A percentile compares a stretch with the other conserved stretches of the same genome.
These are phyloP conservation scores for Batillaria attramentaria DNA, from an alignment of 1,140 invertebrate species.

Conservation along the genomic window DNA sequence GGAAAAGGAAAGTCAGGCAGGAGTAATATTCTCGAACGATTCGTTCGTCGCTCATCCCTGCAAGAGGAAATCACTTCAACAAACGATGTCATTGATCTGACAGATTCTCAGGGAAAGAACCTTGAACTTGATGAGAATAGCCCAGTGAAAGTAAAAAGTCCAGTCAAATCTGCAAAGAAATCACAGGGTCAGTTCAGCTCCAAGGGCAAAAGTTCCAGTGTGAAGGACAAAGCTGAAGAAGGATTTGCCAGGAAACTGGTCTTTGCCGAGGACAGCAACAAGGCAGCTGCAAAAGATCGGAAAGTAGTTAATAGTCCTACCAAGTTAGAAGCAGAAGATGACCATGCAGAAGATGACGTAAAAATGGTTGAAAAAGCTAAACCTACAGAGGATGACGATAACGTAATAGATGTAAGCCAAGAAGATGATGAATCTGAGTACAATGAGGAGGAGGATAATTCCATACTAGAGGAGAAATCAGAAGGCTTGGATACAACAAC, in stretches of 20 bases:
- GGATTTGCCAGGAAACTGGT: constrained; percentile 24
- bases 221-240: neutral
- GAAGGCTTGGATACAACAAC: neutral
- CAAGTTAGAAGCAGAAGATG: neutral
- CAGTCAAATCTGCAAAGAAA: neutral
- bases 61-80: constrained; percentile 57
- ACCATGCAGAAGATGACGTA: neutral
- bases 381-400: neutral
- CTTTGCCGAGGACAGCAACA: neutral
- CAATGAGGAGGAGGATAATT: neutral
- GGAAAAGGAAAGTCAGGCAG: constrained; percentile 34
- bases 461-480: too few species aligned
- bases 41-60: constrained; percentile 40
- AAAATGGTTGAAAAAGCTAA: too few species aligned
- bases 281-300: neutral
- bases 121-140: constrained; percentile 15
- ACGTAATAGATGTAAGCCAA: neutral
- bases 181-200: neutral
- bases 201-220: neutral
- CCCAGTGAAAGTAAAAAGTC: constrained; percentile 16
- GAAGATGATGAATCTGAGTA: neutral
- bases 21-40: constrained; percentile 46
- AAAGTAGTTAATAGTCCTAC: neutral
- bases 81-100: constrained; percentile 50
- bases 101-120: constrained; percentile 24